phyloP scores from a whole-genome alignment of 2,797 vertebrate species.

The Agapornis canus region DNA sequence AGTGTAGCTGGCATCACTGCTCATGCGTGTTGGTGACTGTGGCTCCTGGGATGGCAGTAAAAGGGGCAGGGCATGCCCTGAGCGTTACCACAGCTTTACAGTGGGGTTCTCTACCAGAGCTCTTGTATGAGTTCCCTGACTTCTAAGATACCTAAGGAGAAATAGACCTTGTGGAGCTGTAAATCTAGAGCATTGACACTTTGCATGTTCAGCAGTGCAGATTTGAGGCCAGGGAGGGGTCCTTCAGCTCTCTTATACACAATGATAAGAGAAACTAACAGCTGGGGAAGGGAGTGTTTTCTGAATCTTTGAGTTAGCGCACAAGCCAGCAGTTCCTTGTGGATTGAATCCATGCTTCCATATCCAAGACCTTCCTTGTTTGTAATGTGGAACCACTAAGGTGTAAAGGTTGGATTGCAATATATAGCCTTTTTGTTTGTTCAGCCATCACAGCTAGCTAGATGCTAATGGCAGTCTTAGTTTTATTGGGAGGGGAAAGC shows the following conservation, averaged over 20 bases:
- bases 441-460: neutral
- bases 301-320: neutral
- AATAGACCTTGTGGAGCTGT: neutral
- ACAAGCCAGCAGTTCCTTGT: neutral
- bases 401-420: neutral
- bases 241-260: neutral
- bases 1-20: neutral
- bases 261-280: neutral
- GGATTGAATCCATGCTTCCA: neutral
- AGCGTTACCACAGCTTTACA: neutral
- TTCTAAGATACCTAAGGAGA: neutral
- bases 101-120: neutral
- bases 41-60: neutral
- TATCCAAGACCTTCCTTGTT: neutral
- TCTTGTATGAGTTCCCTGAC: neutral
- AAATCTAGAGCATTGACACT: neutral
- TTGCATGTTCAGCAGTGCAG: neutral
- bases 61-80: neutral
- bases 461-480: neutral
- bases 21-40: neutral
- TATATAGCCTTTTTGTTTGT: neutral
- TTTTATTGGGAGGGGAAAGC: neutral
- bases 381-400: neutral
- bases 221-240: neutral
- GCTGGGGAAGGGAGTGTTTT: rapidly evolving